These are phyloP conservation scores for Sebastes taczanowskii DNA, from an alignment of 2,797 vertebrate genomes.

Conservation along the genomic window DNA sequence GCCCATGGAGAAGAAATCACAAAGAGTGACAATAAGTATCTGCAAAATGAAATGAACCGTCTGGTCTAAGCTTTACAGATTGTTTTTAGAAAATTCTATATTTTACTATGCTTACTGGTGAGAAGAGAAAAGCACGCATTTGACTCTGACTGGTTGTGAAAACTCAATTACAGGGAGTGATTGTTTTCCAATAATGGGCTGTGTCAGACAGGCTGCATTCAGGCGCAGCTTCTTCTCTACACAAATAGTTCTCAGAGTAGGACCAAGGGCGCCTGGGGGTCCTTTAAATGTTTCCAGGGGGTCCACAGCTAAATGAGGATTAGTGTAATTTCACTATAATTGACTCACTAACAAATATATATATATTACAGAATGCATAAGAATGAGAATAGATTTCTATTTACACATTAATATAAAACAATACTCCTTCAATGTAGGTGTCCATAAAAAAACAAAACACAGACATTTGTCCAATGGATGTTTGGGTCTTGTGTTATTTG, in stretches of 20 bases:
- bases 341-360: neutral
- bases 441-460: too few species aligned
- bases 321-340: neutral
- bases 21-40: constrained; percentile 4
- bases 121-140: constrained; percentile 5
- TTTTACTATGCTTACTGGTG: constrained; percentile 1
- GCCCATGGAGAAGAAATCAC: neutral
- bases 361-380: neutral
- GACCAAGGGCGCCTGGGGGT: neutral
- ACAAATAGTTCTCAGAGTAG: neutral
- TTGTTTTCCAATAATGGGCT: constrained; percentile 33
- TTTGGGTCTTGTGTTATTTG: neutral
- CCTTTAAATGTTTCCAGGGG: neutral
- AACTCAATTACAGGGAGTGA: constrained; percentile 24
- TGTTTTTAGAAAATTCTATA: constrained; percentile 10
- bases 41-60: constrained; percentile 3
- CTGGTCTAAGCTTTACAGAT: neutral
- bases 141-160: constrained; percentile 29
- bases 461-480: neutral
- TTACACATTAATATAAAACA: neutral
- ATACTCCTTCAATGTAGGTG: neutral
- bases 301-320: neutral
- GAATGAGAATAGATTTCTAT: neutral
- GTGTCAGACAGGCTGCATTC: constrained; percentile 8
- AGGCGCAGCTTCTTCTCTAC: neutral